Base-by-base conservation (phyloP, 2,113 vertebrate species). In the Centropus unirufus region DNA sequence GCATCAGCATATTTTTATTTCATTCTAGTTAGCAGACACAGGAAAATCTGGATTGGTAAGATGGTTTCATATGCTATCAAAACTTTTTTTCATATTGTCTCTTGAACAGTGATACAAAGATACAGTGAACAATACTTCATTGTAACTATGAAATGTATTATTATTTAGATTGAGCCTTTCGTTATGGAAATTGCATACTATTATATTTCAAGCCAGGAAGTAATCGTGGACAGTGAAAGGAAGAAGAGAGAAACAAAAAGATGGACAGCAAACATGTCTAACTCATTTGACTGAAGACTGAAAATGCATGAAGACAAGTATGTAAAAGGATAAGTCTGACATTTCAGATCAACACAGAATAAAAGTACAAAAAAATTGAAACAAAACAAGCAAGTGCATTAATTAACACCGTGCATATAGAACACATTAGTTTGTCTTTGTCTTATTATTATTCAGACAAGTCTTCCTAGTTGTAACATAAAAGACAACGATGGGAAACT, bases 141-240 rank as follows among this genome's bases (percentile, higher is more conserved):
- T 86, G 42, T 82, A 75, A 70, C 13, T 47, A 18, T 89, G 69
- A 92, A 90, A 72, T 17, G 23, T 36, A 44, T 61, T 83, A 47
- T 93, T 92, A 86, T 84, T 94, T 87, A 61, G 55, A 92, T 42
- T 17, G 29, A 91, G 30, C 3, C 27, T 89, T 91, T 95, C 91
- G 15, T 79, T 76, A 92, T 77, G 78, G 14, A 96, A 93, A 96
- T 79, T 40, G 3, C 5, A 91, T 27, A 26, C n/a, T 44, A 82
- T 46, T 73, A 23, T 18, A 46, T 89, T 87, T 93, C 81, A 87
- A 83, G 57, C 29, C 0, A 0, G 83, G 23, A 90, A 58, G 39
- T 55, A 89, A 72, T 69, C 26, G 87, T 14, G 27, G 17, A 47
- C 30, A 55, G 22, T 59, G 30, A 94, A 96, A 87, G 51, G 23